Base-by-base conservation (phyloP, 2,888 invertebrate genomes). In the Saturnia pavonia region DNA sequence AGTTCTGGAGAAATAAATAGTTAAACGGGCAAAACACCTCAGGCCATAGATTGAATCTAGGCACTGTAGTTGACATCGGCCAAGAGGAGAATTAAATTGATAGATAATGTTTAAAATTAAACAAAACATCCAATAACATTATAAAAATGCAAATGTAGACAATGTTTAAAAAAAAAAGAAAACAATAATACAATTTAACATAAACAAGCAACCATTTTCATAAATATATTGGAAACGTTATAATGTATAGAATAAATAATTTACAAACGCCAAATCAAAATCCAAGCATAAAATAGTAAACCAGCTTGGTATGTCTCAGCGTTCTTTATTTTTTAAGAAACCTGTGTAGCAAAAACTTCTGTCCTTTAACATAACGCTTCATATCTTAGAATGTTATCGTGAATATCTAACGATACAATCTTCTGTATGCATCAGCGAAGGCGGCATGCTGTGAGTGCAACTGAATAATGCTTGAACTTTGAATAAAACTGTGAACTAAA, bases 381-480 rank as follows among this genome's bases (percentile, higher is more conserved):
- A 83, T 87, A 88, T 87, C 85, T 80, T 74, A 76, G 79, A 85
- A 84, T 79, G 81, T 83, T 86, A 90, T 89, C 89, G 76, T 73
- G 74, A 82, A 83, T 79, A 88, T 88, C 84, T 80, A 72, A 71
- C 77, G 88, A 88, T 89, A 73, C 74, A 77, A 79, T 79, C 79
- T 71, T 69, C 65, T 71, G 77, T 73, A 72, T 76, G 80, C 83
- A 88, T 87, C 85, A 73, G 71, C 70, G 71, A 73, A 69, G 73
- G 72, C 68, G 76, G 77, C 73, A 72, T 74, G 74, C 72, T 51
- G 67, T 43, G 48, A 67, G 63, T 71, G 67, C 27, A 72, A n/a
- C 57, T 40, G 0, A 0, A 42, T 69, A 77, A 19, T 54, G 70
- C 74, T 57, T 72, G 76, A 72, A 84, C 80, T 78, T 83, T 40